These are phyloP conservation scores for Apogon talboti DNA, from an alignment of 2,797 vertebrate genomes.

Conservation along the genomic window DNA sequence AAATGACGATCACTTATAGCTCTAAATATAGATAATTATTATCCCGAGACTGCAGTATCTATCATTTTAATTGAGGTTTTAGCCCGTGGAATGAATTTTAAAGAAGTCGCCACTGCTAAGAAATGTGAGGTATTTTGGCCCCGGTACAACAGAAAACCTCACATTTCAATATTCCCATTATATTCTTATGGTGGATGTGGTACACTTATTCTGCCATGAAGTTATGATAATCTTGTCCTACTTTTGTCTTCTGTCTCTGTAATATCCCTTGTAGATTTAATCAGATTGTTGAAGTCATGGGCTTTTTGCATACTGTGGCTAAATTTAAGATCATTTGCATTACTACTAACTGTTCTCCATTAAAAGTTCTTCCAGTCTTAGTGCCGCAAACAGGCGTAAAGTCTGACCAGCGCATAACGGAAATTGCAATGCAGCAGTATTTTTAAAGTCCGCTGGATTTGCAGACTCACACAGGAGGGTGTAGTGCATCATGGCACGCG, in stretches of 20 bases:
- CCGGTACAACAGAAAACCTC: constrained; percentile 62
- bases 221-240: constrained; percentile 42
- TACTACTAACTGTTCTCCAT: constrained; percentile 21
- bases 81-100: constrained; percentile 63
- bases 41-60: constrained; percentile 68
- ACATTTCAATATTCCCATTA: constrained; percentile 61
- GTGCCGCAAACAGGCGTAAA: constrained; percentile 53
- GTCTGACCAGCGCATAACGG: constrained; percentile 40
- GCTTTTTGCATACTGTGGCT: constrained; percentile 4
- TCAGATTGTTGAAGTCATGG: no score
- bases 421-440: constrained; percentile 68
- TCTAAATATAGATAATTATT: constrained; percentile 79
- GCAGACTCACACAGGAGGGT: constrained; percentile 39
- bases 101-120: constrained; percentile 67
- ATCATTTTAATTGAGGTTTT: constrained; percentile 72
- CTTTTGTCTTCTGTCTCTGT: constrained; percentile 25
- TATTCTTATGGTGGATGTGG: constrained; percentile 57
- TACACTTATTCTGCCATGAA: constrained; percentile 25
- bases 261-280: constrained; percentile 4
- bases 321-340: constrained; percentile 27
- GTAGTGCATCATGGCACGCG: constrained; percentile 51
- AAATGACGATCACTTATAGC: constrained; percentile 74
- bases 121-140: constrained; percentile 70
- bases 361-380: constrained; percentile 43
- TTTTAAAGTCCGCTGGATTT: constrained; percentile 55